Evolutionary conservation across 2,113 vertebrate genomes (phyloP).

Genomic region (Taxidea taxus): DNA sequence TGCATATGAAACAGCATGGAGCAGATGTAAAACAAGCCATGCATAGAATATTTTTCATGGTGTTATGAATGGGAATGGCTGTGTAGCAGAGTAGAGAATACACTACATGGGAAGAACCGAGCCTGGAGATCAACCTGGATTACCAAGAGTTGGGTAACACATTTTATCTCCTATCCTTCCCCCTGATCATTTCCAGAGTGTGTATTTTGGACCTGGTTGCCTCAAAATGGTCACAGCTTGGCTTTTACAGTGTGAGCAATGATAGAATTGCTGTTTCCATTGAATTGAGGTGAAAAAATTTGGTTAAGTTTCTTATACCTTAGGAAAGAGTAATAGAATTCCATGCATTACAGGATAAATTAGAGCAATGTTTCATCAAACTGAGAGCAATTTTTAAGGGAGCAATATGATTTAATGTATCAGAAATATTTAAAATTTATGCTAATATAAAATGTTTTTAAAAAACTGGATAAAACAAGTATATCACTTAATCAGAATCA

Average conservation of each 20-base stretch:
- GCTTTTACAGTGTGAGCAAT: not conserved
- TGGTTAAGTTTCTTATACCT: not conserved
- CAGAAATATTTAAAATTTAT: not conserved
- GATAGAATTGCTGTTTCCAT: not conserved
- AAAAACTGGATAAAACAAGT: not conserved
- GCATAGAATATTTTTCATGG: not conserved
- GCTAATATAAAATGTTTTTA: not conserved
- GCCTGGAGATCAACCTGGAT: not conserved
- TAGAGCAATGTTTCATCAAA: slow-evolving; percentile 18
- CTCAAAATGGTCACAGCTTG: not conserved
- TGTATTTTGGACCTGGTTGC: not conserved
- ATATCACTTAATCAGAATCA: slow-evolving; percentile 11
- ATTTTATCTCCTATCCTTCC: not conserved
- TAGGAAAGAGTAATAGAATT: not conserved
- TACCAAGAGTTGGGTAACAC: not conserved
- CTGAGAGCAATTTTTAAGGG: not conserved
- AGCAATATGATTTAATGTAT: not conserved
- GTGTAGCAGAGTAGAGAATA: not conserved
- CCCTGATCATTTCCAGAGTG: not conserved
- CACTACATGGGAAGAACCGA: not conserved
- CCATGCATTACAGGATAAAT: not conserved
- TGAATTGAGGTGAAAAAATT: not conserved
- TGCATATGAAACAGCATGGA: not conserved
- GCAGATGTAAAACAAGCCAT: not conserved
- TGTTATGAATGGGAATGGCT: not conserved